Evolutionary conservation across 2,797 vertebrate genomes (phyloP).

Genomic region (Helicolenus hilgendorfi): DNA sequence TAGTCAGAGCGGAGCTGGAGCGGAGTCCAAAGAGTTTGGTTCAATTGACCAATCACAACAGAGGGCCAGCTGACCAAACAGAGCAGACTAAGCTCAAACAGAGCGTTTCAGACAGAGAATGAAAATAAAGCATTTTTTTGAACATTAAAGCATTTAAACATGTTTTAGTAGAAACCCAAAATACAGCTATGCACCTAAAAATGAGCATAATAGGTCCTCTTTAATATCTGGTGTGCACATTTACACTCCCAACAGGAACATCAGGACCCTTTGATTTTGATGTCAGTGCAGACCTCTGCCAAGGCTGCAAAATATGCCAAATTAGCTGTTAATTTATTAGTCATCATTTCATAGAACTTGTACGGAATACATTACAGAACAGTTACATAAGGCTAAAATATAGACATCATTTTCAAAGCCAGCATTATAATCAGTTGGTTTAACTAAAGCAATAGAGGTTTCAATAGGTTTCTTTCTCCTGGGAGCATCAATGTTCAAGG

Average conservation of each 20-base stretch:
- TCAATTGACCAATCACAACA: too few relatives aligned
- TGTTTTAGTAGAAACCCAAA: background rate
- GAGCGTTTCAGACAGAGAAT: background rate
- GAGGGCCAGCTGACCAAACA: too few relatives aligned
- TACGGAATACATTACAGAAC: background rate
- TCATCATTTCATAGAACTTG: background rate
- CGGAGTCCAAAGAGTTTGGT: too few relatives aligned
- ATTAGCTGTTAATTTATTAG: background rate
- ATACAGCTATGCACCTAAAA: background rate
- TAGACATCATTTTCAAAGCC: background rate
- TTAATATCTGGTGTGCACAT: background rate
- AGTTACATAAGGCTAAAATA: background rate
- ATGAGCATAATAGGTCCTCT: accelerated
- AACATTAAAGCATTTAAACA: background rate
- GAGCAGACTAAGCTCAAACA: background rate
- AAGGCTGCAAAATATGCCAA: background rate
- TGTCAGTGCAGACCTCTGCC: background rate
- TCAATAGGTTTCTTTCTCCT: background rate
- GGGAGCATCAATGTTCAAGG: background rate
- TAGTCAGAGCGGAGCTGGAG: too few relatives aligned
- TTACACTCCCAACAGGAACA: background rate
- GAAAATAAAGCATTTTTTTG: background rate
- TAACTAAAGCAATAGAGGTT: background rate
- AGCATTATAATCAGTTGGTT: background rate
- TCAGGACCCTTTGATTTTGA: background rate